Conservation (phyloP, 1,140 invertebrate species). For the Lordiphosa collinella region DNA sequence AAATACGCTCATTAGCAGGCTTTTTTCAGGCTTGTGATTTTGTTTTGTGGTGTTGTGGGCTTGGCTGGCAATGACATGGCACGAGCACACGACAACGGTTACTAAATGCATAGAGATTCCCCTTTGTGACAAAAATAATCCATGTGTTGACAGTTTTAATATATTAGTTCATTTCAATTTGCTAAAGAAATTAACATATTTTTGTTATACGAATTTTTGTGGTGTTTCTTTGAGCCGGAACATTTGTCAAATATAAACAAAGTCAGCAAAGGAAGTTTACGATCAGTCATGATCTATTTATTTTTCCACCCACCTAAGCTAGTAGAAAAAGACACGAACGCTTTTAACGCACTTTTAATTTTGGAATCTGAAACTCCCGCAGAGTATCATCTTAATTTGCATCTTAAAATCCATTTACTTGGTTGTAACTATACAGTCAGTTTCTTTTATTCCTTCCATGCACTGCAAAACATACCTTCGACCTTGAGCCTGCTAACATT, state of each 20-base stretch:
- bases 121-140: conserved; percentile 36
- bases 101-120: not conserved
- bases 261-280: conserved; percentile 25
- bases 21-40: conserved; percentile 6
- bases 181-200: conserved; percentile 33
- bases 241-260: conserved; percentile 18
- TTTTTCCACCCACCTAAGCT: too few species aligned
- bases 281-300: not conserved
- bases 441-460: too few species aligned
- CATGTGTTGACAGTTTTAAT: conserved; percentile 30
- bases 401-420: too few species aligned
- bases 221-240: conserved; percentile 3
- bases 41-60: not conserved
- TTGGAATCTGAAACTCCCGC: too few species aligned
- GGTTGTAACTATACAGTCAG: too few species aligned
- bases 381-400: too few species aligned
- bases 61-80: not conserved
- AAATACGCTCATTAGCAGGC: conserved; percentile 33
- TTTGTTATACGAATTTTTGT: conserved; percentile 18
- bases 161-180: conserved; percentile 23
- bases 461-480: too few species aligned
- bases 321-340: too few species aligned
- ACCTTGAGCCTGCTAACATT: too few species aligned
- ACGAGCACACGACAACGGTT: too few species aligned
- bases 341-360: too few species aligned